These are phyloP conservation scores for Phasia obesa DNA, from an alignment of 2,888 invertebrate species.

Conservation along the genomic window DNA sequence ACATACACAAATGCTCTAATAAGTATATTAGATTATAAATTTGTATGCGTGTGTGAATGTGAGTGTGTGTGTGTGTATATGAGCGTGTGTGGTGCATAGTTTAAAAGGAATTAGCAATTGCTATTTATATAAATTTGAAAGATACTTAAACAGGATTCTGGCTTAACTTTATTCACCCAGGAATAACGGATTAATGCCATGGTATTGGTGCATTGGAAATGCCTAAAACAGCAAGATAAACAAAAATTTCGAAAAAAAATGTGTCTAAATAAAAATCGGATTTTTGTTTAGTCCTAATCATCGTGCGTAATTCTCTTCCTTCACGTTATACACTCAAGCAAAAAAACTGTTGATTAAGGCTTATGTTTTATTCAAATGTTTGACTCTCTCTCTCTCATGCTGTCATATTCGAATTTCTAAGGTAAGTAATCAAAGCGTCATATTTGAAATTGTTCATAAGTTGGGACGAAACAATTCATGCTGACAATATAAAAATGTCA, in stretches of 20 bases:
- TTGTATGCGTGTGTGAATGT: neutral
- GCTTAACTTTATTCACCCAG: conserved; percentile 36
- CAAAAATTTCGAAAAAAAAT: neutral
- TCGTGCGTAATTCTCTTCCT: neutral
- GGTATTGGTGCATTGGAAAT: neutral
- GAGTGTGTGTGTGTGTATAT: neutral
- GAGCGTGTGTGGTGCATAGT: neutral
- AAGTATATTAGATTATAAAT: conserved; percentile 27
- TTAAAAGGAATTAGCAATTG: conserved; percentile 9
- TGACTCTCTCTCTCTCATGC: neutral
- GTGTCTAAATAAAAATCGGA: conserved; percentile 54
- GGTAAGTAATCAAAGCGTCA: neutral
- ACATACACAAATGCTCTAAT: neutral
- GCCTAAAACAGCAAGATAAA: conserved; percentile 11
- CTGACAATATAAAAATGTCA: conserved; percentile 18
- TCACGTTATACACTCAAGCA: neutral
- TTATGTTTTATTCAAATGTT: neutral
- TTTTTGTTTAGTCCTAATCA: conserved; percentile 42
- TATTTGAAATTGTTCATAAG: neutral
- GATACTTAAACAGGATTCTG: conserved; percentile 21
- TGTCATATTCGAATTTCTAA: neutral
- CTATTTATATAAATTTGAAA: conserved; percentile 26
- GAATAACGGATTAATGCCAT: conserved; percentile 18
- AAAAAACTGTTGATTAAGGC: conserved; percentile 22
- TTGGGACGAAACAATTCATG: neutral